Base-by-base conservation (phyloP, 2,797 vertebrate genomes). In the Eulemur coronatus region DNA sequence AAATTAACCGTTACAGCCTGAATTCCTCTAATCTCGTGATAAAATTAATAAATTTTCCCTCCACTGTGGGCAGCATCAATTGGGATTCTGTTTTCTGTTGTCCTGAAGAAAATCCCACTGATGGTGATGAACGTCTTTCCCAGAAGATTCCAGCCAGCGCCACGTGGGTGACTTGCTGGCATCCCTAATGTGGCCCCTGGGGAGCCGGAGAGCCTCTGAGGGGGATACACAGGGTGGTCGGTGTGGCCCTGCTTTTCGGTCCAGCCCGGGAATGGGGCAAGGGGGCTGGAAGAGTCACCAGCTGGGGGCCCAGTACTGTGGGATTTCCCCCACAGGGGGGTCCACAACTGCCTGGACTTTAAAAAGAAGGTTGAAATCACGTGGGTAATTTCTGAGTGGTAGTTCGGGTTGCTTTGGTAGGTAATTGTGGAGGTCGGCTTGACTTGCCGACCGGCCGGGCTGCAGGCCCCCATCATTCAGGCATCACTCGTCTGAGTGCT, bases 61-160 rank as follows among this genome's bases (percentile, higher is more conserved):
- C n/a, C 5, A 0, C 30, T 1, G 0, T 5, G 0, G 22, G 50
- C 59, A 6, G 28, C 18, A 4, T 0, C 4, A 0, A 18, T 17
- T 13, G 13, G 8, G 13, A 18, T 10, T 43, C 13, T 33, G 22
- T 24, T 17, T 28, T 18, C 15, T 6, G 6, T 11, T 0, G 28
- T 73, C 63, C 55, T 78, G 46, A 38, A 75, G 81, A 35, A 33
- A 85, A 61, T 20, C 46, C 38, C 38, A 8, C 20, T 1, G 24
- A 50, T 11, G 65, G 48, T 8, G 1, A 41, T 0, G 8, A 55
- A 52, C 0, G 1, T n/a, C 55, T 76, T 50, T 72, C 30, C 59
- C 61, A 52, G 93, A 41, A 46, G 12, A 7, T 70, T 43, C 13
- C 28, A 41, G 35, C 87, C 63, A 8, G 4, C 0, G 2, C 48